Evolutionary conservation across 2,888 invertebrate species (phyloP), one percentile per base, ranked within the genome.

Genomic region (Eupithecia abbreviata): DNA sequence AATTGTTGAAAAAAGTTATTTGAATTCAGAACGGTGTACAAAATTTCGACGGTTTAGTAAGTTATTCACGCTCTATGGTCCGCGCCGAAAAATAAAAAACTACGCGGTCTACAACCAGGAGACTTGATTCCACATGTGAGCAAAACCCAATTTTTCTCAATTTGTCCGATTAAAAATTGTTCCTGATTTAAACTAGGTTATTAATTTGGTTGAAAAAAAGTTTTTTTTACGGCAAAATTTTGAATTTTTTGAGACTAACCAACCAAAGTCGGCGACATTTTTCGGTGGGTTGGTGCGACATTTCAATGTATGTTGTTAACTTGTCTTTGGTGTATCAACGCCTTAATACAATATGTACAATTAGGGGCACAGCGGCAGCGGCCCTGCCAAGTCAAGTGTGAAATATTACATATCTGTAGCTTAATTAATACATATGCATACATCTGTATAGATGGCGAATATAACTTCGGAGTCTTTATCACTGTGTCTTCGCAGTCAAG

Each of bases 351-450:
- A 62, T 12, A 62, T 18, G 62, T 4, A 62, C 15, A 45, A 45
- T 7, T 45, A 45, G 30, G 30, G 30, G 30, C 30, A 30, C 30
- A 30, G 30, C 30, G 30, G 30, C 30, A 30, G 30, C 30, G 30
- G 30, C 30, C 30, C 30, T 30, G 30, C 30, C 30, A 30, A 30
- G 30, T 30, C 30, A 30, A 30, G 30, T 30, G 30, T 30, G 30
- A 45, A 62, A 62, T 62, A 62, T 30, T 62, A 62, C 62, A 30
- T 62, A 62, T 62, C 62, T 62, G 30, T 62, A 62, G 62, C 62
- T 62, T 12, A 62, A 62, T 62, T 30, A 58, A 62, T 58, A 47
- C 47, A 47, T 47, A 58, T 58, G 18, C 18, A 0, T 18, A 7
- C 18, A 5, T 18, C 15, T 55, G 5, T 55, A n/a, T 55, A 55